Evolutionary conservation across 2,888 invertebrate species (phyloP).

Genomic region (Drosophila ezoana): DNA sequence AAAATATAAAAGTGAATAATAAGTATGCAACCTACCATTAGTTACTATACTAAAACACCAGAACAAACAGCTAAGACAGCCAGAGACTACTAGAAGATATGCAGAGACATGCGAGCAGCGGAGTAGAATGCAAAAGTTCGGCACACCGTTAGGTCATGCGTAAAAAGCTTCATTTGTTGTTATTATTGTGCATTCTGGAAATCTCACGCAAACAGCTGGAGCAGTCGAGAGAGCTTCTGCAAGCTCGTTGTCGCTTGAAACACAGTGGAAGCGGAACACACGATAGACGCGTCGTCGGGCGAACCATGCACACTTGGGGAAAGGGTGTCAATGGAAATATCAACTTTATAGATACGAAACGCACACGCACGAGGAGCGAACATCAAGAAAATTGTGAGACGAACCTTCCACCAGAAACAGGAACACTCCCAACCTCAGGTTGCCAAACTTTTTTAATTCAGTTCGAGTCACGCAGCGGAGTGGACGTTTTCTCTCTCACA

Average conservation of each 20-base stretch:
- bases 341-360: constrained; percentile 67
- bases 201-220: constrained; percentile 64
- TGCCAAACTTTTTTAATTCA: constrained; percentile 74
- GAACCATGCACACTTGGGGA: constrained; percentile 47
- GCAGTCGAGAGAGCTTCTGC: constrained; percentile 22
- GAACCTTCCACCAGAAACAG: constrained; percentile 42
- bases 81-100: constrained; percentile 1
- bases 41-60: neutral
- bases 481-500: constrained; percentile 54
- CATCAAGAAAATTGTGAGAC: constrained; percentile 44
- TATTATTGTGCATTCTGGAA: constrained; percentile 49
- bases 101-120: neutral
- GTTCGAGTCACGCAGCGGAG: constrained; percentile 79
- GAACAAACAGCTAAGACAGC: constrained; percentile 38
- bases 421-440: constrained; percentile 26
- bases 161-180: constrained; percentile 52
- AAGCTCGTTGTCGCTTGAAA: constrained; percentile 31
- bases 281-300: constrained; percentile 18
- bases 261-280: constrained; percentile 46
- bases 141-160: constrained; percentile 7
- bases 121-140: constrained; percentile 19
- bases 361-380: constrained; percentile 41
- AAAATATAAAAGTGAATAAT: too few relatives aligned
- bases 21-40: neutral
- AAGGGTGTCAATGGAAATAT: constrained; percentile 79